phyloP scores from a whole-genome alignment of 1,140 invertebrate genomes.

The Monochamus saltuarius region DNA sequence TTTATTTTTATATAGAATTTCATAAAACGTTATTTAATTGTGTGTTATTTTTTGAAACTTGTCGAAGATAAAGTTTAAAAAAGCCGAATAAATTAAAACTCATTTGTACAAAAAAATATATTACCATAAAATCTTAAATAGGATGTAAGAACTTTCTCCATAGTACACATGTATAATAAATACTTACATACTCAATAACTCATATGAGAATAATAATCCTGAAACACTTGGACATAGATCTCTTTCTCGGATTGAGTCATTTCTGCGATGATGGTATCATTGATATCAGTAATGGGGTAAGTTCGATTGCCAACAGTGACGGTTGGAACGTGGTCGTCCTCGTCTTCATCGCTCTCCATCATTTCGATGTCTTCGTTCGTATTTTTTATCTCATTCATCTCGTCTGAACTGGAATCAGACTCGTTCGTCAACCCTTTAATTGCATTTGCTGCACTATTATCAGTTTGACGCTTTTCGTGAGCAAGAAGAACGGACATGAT shows the following conservation, averaged over 20 bases:
- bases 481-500: conserved; percentile 90
- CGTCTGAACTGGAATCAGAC: conserved; percentile 76
- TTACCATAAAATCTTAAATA: no score
- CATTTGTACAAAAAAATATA: no score
- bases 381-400: conserved; percentile 56
- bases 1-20: no score
- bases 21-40: no score
- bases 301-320: conserved; percentile 79
- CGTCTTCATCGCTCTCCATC: conserved; percentile 77
- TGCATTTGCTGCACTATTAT: conserved; percentile 58
- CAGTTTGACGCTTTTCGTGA: conserved; percentile 79
- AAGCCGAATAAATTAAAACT: no score
- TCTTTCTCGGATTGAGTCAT: conserved; percentile 94
- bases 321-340: conserved; percentile 80
- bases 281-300: conserved; percentile 78
- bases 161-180: no score
- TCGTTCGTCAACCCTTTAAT: conserved; percentile 56
- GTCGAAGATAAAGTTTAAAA: no score
- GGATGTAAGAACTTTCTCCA: no score
- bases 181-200: conserved; percentile 55
- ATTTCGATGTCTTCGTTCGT: conserved; percentile 61
- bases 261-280: conserved; percentile 80
- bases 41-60: no score
- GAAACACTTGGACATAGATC: conserved; percentile 89
- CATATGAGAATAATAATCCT: conserved; percentile 89